Evolutionary conservation across 1,140 invertebrate species (phyloP).

Genomic region (Lasioglossum albipes): DNA sequence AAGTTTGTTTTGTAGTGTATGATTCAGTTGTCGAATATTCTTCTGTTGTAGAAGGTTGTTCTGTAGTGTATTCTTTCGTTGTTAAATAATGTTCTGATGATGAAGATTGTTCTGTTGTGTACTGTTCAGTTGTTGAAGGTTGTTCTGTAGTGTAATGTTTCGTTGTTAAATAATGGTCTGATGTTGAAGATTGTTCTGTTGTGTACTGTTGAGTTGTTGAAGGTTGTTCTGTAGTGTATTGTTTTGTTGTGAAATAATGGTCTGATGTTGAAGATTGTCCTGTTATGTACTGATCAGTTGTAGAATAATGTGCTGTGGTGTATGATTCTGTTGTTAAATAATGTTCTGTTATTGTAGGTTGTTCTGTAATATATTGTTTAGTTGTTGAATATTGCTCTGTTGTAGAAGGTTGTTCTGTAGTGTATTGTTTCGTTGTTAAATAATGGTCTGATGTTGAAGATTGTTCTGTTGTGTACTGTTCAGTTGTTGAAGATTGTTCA

Average conservation of each 20-base stretch:
- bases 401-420: background rate
- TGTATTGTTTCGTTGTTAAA: conserved; percentile 1
- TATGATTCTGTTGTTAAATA: background rate
- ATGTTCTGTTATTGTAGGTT: background rate
- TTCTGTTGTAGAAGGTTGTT: background rate
- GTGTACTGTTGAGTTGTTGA: background rate
- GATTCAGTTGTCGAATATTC: conserved; percentile 16
- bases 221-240: background rate
- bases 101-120: background rate
- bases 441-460: background rate
- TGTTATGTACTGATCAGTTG: background rate
- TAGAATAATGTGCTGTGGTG: background rate
- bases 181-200: background rate
- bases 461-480: background rate
- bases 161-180: background rate
- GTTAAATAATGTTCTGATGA: background rate
- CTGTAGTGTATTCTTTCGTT: background rate
- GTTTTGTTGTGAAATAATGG: background rate
- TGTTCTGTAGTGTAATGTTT: conserved; percentile 21
- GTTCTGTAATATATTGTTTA: background rate
- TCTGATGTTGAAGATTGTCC: background rate
- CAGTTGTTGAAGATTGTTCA: background rate
- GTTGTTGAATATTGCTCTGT: background rate
- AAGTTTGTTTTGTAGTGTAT: background rate
- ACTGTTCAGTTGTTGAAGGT: background rate